Evolutionary conservation across 2,888 invertebrate species (phyloP).

Genomic region (Noctua fimbriata): DNA sequence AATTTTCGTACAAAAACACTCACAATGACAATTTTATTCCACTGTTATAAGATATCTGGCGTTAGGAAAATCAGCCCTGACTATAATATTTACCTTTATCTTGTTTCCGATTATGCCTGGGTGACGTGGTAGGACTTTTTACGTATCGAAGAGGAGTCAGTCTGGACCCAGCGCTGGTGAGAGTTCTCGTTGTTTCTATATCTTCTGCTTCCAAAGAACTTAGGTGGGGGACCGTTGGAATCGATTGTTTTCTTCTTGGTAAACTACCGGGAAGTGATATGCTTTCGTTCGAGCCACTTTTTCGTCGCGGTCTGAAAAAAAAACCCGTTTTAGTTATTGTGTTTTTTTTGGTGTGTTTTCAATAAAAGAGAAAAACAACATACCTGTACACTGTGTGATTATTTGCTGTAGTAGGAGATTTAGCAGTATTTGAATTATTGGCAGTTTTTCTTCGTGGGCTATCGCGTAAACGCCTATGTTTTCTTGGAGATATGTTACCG

Average conservation of each 20-base stretch:
- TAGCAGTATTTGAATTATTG: conserved; percentile 87
- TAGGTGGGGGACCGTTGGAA: conserved; percentile 86
- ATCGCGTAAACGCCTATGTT: conserved; percentile 91
- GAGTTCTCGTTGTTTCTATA: conserved; percentile 85
- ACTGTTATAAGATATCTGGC: not conserved
- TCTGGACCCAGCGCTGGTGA: conserved; percentile 88
- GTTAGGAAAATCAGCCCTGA: conserved; percentile 9
- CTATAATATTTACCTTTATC: conserved; percentile 77
- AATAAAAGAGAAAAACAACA: not conserved
- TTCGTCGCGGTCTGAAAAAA: conserved; percentile 83
- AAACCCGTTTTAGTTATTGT: not conserved
- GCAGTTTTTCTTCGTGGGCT: conserved; percentile 92
- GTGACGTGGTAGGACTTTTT: conserved; percentile 88
- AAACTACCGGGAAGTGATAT: conserved; percentile 92
- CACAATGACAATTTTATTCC: not conserved
- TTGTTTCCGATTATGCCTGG: conserved; percentile 87
- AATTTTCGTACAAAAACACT: not conserved
- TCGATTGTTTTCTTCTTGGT: conserved; percentile 91
- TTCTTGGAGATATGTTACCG: conserved; percentile 90
- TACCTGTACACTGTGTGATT: conserved; percentile 87
- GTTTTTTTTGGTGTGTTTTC: not conserved
- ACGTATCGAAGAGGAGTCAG: conserved; percentile 86
- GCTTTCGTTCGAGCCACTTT: conserved; percentile 91
- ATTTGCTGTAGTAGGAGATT: conserved; percentile 88
- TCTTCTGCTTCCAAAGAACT: conserved; percentile 89